Evolutionary conservation across 1,140 invertebrate species (phyloP), one percentile per base, ranked within the genome.

Genomic region (Andricus grossulariae): DNA sequence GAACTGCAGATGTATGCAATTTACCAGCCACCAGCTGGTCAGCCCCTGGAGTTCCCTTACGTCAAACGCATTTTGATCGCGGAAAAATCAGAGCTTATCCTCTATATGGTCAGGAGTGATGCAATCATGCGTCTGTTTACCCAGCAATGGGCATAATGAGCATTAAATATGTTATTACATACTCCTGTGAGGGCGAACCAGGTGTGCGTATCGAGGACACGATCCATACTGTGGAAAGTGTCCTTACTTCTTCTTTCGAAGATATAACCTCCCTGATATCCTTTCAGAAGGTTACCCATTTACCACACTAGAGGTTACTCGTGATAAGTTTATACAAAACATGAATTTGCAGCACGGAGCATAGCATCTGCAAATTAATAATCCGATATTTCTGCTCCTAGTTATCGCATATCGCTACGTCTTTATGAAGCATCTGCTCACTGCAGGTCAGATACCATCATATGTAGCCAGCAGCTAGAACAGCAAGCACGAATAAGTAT

Each of bases 71-170:
- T 55, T 72, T 75, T 71, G 60, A 76, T 79, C 66, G 12, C 16
- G 66, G 45, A 72, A 66, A 76, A 76, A 72, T 19, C 49, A 50
- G 39, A 55, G 77, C 73, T 73, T 50, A 75, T 70, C 71, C 70
- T 77, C 80, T 80, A 82, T 82, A 82, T 85, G 77, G 57, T 72
- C 54, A 77, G 73, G 66, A 74, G 76, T 83, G 77, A 83, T 75
- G 81, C 77, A 82, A 80, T 80, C 80, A 74, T 78, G 78, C 75
- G 66, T 78, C 74, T 75, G 74, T 81, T 71, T 60, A 78, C 79
- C 85, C 82, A 80, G 80, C 76, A 85, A 87, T 86, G 82, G 81
- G 77, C 84, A 85, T 87, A 85, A 87, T 86, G 85, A 87, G 83
- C 79, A 85, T 84, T 83, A 85, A 83, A 85, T 82, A 82, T 76